Base-by-base conservation (phyloP, 2,797 vertebrate species). In the Cossypha heuglini region DNA sequence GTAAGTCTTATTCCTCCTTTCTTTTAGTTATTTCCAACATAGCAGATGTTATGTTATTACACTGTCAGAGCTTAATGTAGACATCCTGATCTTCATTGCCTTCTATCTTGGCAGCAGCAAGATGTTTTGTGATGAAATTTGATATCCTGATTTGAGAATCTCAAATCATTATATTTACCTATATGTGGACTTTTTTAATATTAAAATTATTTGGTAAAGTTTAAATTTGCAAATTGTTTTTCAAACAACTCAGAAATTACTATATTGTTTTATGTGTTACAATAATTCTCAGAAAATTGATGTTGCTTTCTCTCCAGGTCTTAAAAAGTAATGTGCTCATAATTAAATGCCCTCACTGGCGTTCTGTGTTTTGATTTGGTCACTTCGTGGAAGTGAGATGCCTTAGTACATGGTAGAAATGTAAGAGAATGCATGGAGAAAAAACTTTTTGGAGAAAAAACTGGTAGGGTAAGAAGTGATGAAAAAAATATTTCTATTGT, bases 81-180 rank as follows among this genome's bases (percentile, higher is more conserved):
- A 40, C 22, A 4, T 61, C 21, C 45, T 72, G 76, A 68, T 93
- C 28, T 57, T 85, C 26, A 33, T 7, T 76, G 35, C 33, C 16
- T 95, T 86, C 71, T 68, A 11, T 86, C 69, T 88, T 86, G 59
- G 35, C n/a, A 80, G 68, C 49, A 61, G 43, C 19, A 72, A 81
- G 58, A 51, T 25, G 4, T 72, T 93, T 22, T 61, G n/a, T 57
- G 42, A 45, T 72, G 16, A 78, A 90, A 72, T 84, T 57, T 68
- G 28, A 5, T 54, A 49, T 49, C 26, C 25, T 21, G 6, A 66
- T 69, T 61, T 81, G 67, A 88, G 11, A 54, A 37, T 86, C 35
- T 74, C 57, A 78, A 42, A 71, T 81, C 10, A 61, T 61, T 83
- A 26, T 16, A 40, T 83, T 83, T 92, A 71, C 25, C 31, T 48